Percentiles rank a stretch among this genome's conserved stretches.
phyloP scores from a whole-genome alignment of 2,113 vertebrate genomes.

The Centrocercus urophasianus region DNA sequence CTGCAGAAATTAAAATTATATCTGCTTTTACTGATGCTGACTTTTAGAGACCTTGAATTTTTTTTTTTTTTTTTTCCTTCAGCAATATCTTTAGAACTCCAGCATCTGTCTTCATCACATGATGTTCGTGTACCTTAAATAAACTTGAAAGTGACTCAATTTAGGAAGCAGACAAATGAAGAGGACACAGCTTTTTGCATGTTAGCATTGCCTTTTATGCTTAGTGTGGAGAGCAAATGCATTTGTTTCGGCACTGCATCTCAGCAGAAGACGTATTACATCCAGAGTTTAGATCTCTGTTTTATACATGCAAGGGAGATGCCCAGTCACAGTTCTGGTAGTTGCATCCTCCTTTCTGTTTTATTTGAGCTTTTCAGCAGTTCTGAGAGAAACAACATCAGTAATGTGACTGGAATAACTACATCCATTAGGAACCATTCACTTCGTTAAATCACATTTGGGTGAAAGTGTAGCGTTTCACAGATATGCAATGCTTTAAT shows the following conservation, averaged over 20 bases:
- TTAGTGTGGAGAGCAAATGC: not conserved
- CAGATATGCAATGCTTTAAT: not conserved
- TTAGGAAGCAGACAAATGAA: not conserved
- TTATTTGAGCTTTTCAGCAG: not conserved
- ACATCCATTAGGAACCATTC: not conserved
- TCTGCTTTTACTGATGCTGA: not conserved
- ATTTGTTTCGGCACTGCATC: not conserved
- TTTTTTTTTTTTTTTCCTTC: not conserved
- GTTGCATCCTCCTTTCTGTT: not conserved
- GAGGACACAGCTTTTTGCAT: not conserved
- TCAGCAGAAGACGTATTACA: not conserved
- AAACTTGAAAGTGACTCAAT: not conserved
- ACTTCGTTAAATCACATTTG: not conserved
- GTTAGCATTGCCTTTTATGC: accelerated
- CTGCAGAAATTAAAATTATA: not conserved
- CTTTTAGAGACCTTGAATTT: not conserved
- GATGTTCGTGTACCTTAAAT: not conserved
- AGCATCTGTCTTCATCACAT: not conserved
- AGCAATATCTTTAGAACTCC: not conserved
- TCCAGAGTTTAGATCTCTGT: not conserved
- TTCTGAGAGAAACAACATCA: not conserved
- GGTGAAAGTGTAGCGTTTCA: not conserved
- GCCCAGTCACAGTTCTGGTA: not conserved
- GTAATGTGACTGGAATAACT: not conserved
- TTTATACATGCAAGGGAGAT: not conserved